Base-by-base conservation (phyloP, 2,113 vertebrate genomes). In the Artemisiospiza belli region DNA sequence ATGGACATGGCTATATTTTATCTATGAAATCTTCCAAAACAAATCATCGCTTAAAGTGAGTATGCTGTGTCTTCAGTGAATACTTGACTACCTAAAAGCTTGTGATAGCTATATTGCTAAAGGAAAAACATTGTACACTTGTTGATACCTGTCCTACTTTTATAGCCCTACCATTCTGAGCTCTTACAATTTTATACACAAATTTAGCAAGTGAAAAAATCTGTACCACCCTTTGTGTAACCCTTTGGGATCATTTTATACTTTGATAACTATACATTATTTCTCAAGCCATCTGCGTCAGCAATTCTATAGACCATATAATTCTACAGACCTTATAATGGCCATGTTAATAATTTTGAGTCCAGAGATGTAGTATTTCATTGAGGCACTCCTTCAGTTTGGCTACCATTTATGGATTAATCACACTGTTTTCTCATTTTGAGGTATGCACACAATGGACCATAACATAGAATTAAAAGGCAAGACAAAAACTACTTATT, bases 401-500 rank as follows among this genome's bases (percentile, higher is more conserved):
- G 35, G 24, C 74, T 74, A 61, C 44, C n/a, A n/a, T 88, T 93
- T 95, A 54, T 30, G 67, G 47, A 51, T 90, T 72, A 83, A 94
- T 91, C 81, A 93, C 49, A 61, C 85, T n/a, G 46, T 64, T 91
- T 87, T 68, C 75, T 93, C 5, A 4, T 94, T 95, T 84, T 88
- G 63, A 1, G 0, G n/a, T 62, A 82, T 76, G 54, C 49, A 85
- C 64, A 79, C 54, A 83, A 87, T 80, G 39, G 7, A 64, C 17
- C 46, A 80, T 63, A 95, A 95, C 39, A 14, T 69, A 64, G 87
- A 93, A 95, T 87, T 55, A 95, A 84, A 87, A 82, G 84, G 57
- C 31, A 68, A 76, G 62, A 63, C 52, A 93, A 92, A 86, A 91
- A 33, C 30, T 77, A 51, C 47, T 89, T 78, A 72, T 89, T 64